A percentile compares a stretch with the other conserved stretches of the same genome.
Conservation (phyloP, 2,888 invertebrate genomes). For the Pandemis corylana region DNA sequence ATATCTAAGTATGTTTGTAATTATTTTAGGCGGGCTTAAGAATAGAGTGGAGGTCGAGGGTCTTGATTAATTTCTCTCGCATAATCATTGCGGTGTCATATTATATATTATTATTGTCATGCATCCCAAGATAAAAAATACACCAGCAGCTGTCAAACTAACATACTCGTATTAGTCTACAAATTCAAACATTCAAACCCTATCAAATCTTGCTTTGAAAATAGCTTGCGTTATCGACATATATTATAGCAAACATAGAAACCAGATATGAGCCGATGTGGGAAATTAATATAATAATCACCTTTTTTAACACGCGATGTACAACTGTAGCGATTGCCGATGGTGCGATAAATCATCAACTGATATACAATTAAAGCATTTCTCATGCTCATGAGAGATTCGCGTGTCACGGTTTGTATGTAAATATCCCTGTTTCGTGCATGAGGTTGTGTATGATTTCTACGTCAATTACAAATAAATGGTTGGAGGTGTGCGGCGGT, state of each 20-base stretch:
- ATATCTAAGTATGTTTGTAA: too few relatives aligned
- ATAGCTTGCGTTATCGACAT: slow-evolving; percentile 11
- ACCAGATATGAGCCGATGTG: slow-evolving; percentile 44
- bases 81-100: too few relatives aligned
- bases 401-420: slow-evolving; percentile 51
- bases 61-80: too few relatives aligned
- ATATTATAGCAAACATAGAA: slow-evolving; percentile 18
- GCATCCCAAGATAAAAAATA: too few relatives aligned
- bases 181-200: slow-evolving; percentile 8
- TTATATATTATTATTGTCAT: too few relatives aligned
- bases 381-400: slow-evolving; percentile 60
- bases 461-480: slow-evolving; percentile 28
- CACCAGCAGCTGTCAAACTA: neutral
- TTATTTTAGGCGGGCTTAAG: too few relatives aligned
- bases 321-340: slow-evolving; percentile 43
- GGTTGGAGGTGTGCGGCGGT: slow-evolving; percentile 6
- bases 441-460: slow-evolving; percentile 27
- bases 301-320: slow-evolving; percentile 51
- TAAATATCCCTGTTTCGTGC: slow-evolving; percentile 35
- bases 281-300: slow-evolving; percentile 47
- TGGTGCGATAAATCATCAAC: slow-evolving; percentile 54
- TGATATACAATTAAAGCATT: slow-evolving; percentile 60
- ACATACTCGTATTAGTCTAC: too few relatives aligned
- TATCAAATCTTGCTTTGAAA: neutral
- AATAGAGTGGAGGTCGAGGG: too few relatives aligned